These are phyloP conservation scores for Hirundo rustica DNA, from an alignment of 2,797 vertebrate species.

Conservation along the genomic window DNA sequence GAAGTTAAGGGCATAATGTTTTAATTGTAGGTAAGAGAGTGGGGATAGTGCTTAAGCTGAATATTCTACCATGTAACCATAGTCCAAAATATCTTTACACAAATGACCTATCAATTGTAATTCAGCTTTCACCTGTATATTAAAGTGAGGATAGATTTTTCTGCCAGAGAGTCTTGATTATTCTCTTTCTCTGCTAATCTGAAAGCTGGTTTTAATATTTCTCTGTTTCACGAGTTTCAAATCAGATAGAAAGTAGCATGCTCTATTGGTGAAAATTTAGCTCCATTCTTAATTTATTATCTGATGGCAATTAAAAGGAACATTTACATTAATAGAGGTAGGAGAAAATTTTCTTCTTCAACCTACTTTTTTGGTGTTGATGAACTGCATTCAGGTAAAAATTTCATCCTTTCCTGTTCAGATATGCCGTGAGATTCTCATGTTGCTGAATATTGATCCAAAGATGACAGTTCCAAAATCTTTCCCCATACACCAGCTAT, in stretches of 20 bases:
- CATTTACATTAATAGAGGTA: background rate
- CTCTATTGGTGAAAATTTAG: background rate
- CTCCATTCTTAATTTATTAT: background rate
- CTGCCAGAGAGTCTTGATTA: background rate
- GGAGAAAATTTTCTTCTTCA: background rate
- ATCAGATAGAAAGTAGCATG: background rate
- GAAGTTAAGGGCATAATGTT: slow-evolving; percentile 70
- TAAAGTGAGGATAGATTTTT: slow-evolving; percentile 3
- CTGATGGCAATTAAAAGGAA: background rate
- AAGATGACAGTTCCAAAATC: background rate
- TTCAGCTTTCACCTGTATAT: background rate
- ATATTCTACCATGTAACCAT: slow-evolving; percentile 1
- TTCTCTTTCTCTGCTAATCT: background rate
- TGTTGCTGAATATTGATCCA: background rate
- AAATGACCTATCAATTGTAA: slow-evolving; percentile 26
- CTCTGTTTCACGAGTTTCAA: background rate
- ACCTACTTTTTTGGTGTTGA: background rate
- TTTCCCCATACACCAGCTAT: background rate
- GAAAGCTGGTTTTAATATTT: background rate
- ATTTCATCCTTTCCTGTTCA: background rate
- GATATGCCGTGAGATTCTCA: background rate
- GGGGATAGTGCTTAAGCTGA: slow-evolving; percentile 35
- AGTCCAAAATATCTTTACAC: slow-evolving; percentile 49
- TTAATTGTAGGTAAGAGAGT: slow-evolving; percentile 63
- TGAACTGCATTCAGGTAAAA: background rate